Conservation (phyloP, 1,140 invertebrate species). For the Cotesia typhae region DNA sequence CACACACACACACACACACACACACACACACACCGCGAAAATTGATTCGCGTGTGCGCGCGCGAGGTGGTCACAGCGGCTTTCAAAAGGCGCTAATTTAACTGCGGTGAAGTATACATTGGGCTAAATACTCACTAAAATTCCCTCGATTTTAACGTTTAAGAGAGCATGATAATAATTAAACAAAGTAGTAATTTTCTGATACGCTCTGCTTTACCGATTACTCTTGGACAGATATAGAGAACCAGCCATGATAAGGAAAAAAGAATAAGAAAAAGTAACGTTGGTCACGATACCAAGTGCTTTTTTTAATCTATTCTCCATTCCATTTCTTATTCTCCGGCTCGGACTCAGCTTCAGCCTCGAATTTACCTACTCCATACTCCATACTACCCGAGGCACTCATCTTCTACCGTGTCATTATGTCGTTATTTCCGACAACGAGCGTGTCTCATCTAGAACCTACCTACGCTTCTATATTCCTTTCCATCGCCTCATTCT, state of each 20-base stretch:
- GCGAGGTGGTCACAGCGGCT: constrained; percentile 2
- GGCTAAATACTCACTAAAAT: constrained; percentile 33
- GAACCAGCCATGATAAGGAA: too few species aligned
- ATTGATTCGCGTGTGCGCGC: constrained; percentile 31
- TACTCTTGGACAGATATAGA: too few species aligned
- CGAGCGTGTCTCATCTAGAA: constrained; percentile 59
- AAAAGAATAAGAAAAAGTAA: neutral
- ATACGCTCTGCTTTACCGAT: too few species aligned
- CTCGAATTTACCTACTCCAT: constrained; percentile 56
- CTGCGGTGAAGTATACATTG: constrained; percentile 30
- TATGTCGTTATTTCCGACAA: constrained; percentile 66
- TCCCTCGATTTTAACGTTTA: constrained; percentile 24
- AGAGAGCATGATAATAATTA: constrained; percentile 27
- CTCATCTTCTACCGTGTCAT: constrained; percentile 63
- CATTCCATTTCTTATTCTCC: constrained; percentile 26
- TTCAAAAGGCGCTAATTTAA: constrained; percentile 29
- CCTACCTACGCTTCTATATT: constrained; percentile 15
- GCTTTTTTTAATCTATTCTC: neutral
- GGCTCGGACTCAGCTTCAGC: constrained; percentile 27
- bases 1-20: too few species aligned
- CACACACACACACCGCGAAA: neutral
- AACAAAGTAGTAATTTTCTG: neutral
- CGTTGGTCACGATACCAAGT: neutral
- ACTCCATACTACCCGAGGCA: constrained; percentile 45
- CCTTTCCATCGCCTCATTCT: constrained; percentile 14